phyloP scores from a whole-genome alignment of 2,888 invertebrate genomes.

The Patella ulyssiponensis region DNA sequence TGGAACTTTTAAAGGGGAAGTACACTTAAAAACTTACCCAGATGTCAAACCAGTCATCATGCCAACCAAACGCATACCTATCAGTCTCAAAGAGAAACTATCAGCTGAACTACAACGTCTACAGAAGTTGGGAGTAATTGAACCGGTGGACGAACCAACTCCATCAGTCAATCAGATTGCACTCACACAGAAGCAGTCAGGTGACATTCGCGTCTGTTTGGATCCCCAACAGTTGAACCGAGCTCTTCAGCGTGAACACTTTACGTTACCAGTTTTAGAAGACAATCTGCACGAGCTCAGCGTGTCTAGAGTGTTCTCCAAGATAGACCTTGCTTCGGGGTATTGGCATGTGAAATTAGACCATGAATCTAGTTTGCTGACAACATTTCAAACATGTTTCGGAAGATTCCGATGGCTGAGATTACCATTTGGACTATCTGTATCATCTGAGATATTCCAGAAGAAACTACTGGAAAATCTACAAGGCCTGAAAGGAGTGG shows the following conservation, averaged over 20 bases:
- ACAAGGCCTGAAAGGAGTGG: conserved; percentile 35
- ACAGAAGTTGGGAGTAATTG: conserved; percentile 24
- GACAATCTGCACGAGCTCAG: conserved; percentile 38
- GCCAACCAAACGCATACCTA: conserved; percentile 31
- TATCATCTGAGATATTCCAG: conserved; percentile 41
- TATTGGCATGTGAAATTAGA: conserved; percentile 41
- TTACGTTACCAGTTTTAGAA: conserved; percentile 35
- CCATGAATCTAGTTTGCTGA: conserved; percentile 36
- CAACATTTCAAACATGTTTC: conserved; percentile 35
- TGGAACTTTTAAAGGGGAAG: conserved; percentile 31
- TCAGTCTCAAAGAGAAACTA: conserved; percentile 25
- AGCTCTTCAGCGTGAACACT: conserved; percentile 35
- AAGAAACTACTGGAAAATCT: conserved; percentile 33
- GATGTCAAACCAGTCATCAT: conserved; percentile 29
- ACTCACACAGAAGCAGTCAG: conserved; percentile 27
- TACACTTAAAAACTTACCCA: conserved; percentile 31
- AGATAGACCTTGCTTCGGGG: conserved; percentile 34
- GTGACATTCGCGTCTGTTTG: conserved; percentile 26
- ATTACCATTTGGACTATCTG: conserved; percentile 38
- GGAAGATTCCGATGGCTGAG: conserved; percentile 40
- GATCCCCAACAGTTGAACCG: conserved; percentile 24
- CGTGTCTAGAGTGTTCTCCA: conserved; percentile 35
- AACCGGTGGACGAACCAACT: conserved; percentile 33
- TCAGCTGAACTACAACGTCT: conserved; percentile 33
- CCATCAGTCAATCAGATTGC: conserved; percentile 38